Percentiles rank a stretch among this genome's conserved stretches.
Evolutionary conservation across 2,113 vertebrate genomes (phyloP).

Genomic region (Pardalotus punctatus): DNA sequence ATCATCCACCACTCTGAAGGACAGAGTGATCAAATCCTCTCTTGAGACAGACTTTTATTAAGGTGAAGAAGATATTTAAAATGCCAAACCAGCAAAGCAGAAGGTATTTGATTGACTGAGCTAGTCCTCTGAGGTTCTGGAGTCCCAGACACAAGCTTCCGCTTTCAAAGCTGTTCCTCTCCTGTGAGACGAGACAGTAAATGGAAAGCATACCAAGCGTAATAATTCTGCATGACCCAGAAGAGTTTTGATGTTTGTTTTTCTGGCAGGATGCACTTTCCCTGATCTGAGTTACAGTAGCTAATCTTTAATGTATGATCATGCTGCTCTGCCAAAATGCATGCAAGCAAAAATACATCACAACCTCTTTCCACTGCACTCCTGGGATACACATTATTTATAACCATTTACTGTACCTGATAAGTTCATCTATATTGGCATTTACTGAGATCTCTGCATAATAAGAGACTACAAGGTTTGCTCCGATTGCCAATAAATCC

Average conservation of each 20-base stretch:
- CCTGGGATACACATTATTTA: background rate
- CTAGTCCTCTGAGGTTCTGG: background rate
- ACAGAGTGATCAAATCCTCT: background rate
- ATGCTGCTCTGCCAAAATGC: slow-evolving; percentile 4
- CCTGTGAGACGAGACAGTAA: background rate
- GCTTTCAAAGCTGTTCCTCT: background rate
- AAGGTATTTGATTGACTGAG: background rate
- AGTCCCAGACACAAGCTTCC: background rate
- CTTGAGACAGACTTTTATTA: background rate
- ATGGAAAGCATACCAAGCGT: background rate
- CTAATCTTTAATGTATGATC: slow-evolving; percentile 62
- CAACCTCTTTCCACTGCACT: slow-evolving; percentile 1
- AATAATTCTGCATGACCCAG: slow-evolving; percentile 3
- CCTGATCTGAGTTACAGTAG: slow-evolving; percentile 31
- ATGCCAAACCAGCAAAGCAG: background rate
- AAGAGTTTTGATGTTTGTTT: slow-evolving; percentile 27
- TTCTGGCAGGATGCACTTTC: slow-evolving; percentile 19
- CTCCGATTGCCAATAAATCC: background rate
- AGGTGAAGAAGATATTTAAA: background rate
- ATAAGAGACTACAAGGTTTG: background rate
- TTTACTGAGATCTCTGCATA: background rate
- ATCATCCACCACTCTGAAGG: background rate
- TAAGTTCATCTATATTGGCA: slow-evolving; percentile 1
- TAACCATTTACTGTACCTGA: slow-evolving; percentile 29
- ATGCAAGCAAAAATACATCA: slow-evolving; percentile 50